Base-by-base conservation (phyloP, 2,113 vertebrate genomes). In the Electrona antarctica region DNA sequence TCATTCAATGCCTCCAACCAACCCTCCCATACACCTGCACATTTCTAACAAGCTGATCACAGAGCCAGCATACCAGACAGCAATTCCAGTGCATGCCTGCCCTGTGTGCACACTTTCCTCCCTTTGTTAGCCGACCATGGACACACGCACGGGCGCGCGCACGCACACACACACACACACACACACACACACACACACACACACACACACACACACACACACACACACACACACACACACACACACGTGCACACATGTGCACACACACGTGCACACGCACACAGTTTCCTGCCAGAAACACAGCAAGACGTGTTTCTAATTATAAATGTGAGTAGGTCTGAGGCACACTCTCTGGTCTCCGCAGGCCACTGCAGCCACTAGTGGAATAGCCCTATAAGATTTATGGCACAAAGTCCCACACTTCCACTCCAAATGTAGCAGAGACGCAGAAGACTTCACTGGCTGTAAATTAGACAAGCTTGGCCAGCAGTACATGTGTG, bases 221-320 rank as follows among this genome's bases (percentile, higher is more conserved):
- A 33, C 29, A 33, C 29, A 33, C 29, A 33, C 29, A 21, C 9
- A 46, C 1, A 13, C 41, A 10, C 49, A 54, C 8, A 59, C 4
- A 41, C 55, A 7, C 55, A 59, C 21, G 49, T 1, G 13, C 67
- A 13, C 45, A 49, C 7, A 50, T 21, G 41, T 71, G 54, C 48
- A 41, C 33, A 41, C 55, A 14, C 56, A 61, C 60, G 56, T 45
- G 60, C 62, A 85, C 79, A 72, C 82, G 75, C 13, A 55, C 63
- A 67, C 64, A 8, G 78, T 71, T 94, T 94, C 91, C 93, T 91
- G 85, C 81, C 55, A 68, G 49, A 0, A 85, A 82, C 15, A 12
- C 41, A 62, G 50, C 41, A 67, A 87, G 60, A 81, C 76, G 68
- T 93, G 93, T 90, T 94, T 93, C 92, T 89, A 90, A 92, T 92